Conservation (phyloP, 1,140 invertebrate species). For the Rhagoletis zephyria region DNA sequence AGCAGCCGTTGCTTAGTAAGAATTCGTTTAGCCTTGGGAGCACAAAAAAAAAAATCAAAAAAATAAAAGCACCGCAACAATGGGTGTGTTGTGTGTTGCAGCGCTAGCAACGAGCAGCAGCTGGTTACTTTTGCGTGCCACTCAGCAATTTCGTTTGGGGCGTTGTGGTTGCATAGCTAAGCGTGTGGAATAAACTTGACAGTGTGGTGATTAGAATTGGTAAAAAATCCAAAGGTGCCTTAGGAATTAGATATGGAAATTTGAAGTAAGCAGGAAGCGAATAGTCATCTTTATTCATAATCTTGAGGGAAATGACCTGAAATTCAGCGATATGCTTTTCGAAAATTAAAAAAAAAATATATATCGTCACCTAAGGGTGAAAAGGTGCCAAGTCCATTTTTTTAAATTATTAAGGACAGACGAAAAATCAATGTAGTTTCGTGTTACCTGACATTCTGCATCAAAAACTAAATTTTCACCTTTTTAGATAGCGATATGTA, state of each 20-base stretch:
- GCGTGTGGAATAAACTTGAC: background rate
- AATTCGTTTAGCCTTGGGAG: slow-evolving; percentile 19
- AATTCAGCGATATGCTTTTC: too few relatives aligned
- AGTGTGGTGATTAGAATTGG: slow-evolving; percentile 1
- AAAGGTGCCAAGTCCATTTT: too few relatives aligned
- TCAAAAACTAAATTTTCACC: too few relatives aligned
- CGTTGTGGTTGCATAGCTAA: slow-evolving; percentile 33
- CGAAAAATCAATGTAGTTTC: too few relatives aligned
- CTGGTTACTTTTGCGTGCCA: slow-evolving; percentile 41
- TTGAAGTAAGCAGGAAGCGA: background rate
- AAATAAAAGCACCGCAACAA: background rate
- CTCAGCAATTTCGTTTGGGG: slow-evolving; percentile 1
- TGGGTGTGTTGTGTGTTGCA: slow-evolving; percentile 19
- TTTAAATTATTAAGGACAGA: too few relatives aligned
- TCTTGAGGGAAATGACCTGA: background rate
- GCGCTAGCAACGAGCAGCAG: background rate
- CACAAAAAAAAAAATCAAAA: background rate
- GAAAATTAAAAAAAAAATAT: too few relatives aligned
- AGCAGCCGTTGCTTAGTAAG: slow-evolving; percentile 1
- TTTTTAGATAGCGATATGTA: too few relatives aligned
- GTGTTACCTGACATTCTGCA: too few relatives aligned
- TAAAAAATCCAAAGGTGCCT: background rate
- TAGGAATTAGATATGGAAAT: background rate
- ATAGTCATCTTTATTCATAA: background rate
- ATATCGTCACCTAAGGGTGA: too few relatives aligned